Conservation (phyloP, 2,888 invertebrate species). For the Trissolcus japonicus region DNA sequence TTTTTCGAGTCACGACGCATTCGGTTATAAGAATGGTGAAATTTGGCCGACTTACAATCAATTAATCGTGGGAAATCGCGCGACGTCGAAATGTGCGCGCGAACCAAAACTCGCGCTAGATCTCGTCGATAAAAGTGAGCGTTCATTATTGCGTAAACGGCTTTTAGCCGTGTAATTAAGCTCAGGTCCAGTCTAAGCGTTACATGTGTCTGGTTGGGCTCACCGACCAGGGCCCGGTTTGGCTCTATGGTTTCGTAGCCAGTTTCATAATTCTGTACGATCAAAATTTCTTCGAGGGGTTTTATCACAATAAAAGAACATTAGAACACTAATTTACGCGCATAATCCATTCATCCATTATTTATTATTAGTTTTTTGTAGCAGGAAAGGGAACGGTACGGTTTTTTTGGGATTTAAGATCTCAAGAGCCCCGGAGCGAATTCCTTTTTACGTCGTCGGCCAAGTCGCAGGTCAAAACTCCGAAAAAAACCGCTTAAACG, state of each 20-base stretch:
- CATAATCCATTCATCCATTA: not conserved
- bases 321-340: constrained; percentile 21
- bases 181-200: not conserved
- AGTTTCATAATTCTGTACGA: too few species aligned
- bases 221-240: too few species aligned
- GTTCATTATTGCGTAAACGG: constrained; percentile 32
- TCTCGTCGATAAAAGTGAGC: constrained; percentile 3
- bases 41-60: constrained; percentile 37
- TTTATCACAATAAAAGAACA: constrained; percentile 7
- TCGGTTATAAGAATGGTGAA: constrained; percentile 13
- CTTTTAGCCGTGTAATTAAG: constrained; percentile 32
- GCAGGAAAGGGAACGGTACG: too few species aligned
- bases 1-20: constrained; percentile 23
- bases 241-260: too few species aligned
- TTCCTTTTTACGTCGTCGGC: constrained; percentile 15
- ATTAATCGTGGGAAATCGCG: constrained; percentile 48
- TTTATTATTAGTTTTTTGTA: not conserved
- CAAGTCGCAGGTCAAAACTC: constrained; percentile 28
- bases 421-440: constrained; percentile 6
- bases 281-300: not conserved
- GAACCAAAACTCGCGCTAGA: constrained; percentile 19
- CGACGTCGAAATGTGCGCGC: constrained; percentile 9
- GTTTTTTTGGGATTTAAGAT: not conserved
- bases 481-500: constrained; percentile 24
- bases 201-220: too few species aligned